These are phyloP conservation scores for Drosophila cognata DNA, from an alignment of 2,888 invertebrate species.

Conservation along the genomic window DNA sequence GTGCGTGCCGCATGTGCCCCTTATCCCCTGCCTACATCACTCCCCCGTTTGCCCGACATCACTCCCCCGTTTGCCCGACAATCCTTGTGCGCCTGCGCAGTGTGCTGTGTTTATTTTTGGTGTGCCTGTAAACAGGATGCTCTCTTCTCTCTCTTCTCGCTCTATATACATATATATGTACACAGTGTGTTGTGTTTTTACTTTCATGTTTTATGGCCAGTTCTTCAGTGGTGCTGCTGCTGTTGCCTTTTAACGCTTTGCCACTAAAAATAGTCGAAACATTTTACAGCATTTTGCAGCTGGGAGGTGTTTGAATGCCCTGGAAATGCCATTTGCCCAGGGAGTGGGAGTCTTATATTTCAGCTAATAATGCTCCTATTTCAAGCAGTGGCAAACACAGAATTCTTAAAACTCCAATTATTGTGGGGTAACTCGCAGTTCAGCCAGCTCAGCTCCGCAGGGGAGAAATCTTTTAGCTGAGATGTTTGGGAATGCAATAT, in stretches of 20 bases:
- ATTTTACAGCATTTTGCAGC: slow-evolving; percentile 54
- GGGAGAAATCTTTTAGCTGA: slow-evolving; percentile 17
- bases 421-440: slow-evolving; percentile 7
- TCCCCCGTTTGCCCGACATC: neutral
- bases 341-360: neutral
- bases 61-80: slow-evolving; percentile 8
- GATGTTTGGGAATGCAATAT: slow-evolving; percentile 22
- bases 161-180: neutral
- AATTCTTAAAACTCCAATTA: neutral
- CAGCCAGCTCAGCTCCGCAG: neutral
- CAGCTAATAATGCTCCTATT: neutral
- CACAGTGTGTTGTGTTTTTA: slow-evolving; percentile 26
- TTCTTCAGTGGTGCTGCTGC: slow-evolving; percentile 12
- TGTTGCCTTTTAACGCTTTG: slow-evolving; percentile 38
- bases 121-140: slow-evolving; percentile 54
- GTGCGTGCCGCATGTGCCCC: slow-evolving; percentile 48
- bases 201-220: slow-evolving; percentile 47
- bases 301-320: slow-evolving; percentile 42
- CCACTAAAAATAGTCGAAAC: slow-evolving; percentile 64
- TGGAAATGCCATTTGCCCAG: slow-evolving; percentile 1
- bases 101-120: slow-evolving; percentile 50
- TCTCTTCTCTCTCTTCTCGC: neutral
- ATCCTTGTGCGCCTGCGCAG: slow-evolving; percentile 55
- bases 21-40: neutral
- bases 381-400: neutral